These are phyloP conservation scores for Ptychochromis oligacanthus DNA, from an alignment of 2,113 vertebrate species.

Conservation along the genomic window DNA sequence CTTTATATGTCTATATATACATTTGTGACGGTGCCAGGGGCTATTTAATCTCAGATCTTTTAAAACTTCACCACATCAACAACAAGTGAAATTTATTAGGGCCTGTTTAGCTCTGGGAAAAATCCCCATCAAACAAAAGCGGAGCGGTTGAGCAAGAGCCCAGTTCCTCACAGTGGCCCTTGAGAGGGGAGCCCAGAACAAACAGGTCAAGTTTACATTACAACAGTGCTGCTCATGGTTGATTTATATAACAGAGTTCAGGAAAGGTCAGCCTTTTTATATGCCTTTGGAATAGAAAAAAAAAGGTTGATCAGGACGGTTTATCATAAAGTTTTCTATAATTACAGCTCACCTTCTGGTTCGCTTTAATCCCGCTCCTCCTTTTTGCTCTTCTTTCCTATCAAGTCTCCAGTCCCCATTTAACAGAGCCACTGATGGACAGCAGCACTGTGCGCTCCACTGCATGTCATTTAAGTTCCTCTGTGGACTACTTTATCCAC, in stretches of 20 bases:
- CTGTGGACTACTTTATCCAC: not conserved
- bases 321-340: not conserved
- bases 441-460: not conserved
- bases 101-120: constrained; percentile 62
- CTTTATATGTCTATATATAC: not conserved
- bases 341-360: not conserved
- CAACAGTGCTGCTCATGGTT: constrained; percentile 63
- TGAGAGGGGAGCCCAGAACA: constrained; percentile 29
- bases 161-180: constrained; percentile 33
- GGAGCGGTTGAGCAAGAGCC: constrained; percentile 48
- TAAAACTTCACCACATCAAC: constrained; percentile 41
- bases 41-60: constrained; percentile 1
- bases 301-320: constrained; percentile 9
- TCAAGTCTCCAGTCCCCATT: not conserved
- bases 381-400: not conserved
- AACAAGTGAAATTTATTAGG: constrained; percentile 54
- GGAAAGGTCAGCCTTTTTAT: constrained; percentile 32
- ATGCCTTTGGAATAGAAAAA: constrained; percentile 35
- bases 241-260: constrained; percentile 75
- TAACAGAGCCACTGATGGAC: not conserved
- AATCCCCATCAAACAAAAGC: constrained; percentile 55
- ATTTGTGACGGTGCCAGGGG: constrained; percentile 21
- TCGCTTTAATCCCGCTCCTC: not conserved
- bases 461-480: not conserved
- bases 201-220: constrained; percentile 80